phyloP scores from a whole-genome alignment of 2,113 vertebrate species.

The Peromyscus polionotus region DNA sequence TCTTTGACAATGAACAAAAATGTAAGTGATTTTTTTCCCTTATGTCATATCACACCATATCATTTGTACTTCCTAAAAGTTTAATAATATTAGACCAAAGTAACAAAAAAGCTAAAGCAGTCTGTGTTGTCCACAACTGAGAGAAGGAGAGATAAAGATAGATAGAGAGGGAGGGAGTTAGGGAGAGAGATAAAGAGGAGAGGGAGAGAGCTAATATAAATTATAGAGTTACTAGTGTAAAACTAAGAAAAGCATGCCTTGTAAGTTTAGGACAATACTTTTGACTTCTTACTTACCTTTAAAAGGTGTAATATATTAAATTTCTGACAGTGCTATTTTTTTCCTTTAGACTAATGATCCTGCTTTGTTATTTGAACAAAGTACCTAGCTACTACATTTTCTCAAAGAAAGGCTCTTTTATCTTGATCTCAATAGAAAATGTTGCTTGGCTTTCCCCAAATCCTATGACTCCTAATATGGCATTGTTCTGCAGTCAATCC shows the following conservation, averaged over 20 bases:
- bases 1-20: background rate
- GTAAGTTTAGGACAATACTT: conserved; percentile 61
- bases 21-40: background rate
- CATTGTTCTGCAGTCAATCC: conserved; percentile 68
- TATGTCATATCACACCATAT: background rate
- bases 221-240: conserved; percentile 51
- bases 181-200: background rate
- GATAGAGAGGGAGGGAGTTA: background rate
- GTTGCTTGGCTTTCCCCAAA: conserved; percentile 63
- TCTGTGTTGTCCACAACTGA: background rate
- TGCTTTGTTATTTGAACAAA: conserved; percentile 80
- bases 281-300: conserved; percentile 76
- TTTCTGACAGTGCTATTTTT: conserved; percentile 75
- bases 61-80: background rate
- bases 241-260: conserved; percentile 17
- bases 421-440: conserved; percentile 75
- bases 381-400: conserved; percentile 74
- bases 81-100: background rate
- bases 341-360: conserved; percentile 76
- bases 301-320: conserved; percentile 75
- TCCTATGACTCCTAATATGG: conserved; percentile 39
- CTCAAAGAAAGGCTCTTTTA: conserved; percentile 72
- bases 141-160: background rate
- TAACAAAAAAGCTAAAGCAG: background rate
- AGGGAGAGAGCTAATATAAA: background rate